Evolutionary conservation across 2,797 vertebrate genomes (phyloP).

Genomic region (Morelia viridis): DNA sequence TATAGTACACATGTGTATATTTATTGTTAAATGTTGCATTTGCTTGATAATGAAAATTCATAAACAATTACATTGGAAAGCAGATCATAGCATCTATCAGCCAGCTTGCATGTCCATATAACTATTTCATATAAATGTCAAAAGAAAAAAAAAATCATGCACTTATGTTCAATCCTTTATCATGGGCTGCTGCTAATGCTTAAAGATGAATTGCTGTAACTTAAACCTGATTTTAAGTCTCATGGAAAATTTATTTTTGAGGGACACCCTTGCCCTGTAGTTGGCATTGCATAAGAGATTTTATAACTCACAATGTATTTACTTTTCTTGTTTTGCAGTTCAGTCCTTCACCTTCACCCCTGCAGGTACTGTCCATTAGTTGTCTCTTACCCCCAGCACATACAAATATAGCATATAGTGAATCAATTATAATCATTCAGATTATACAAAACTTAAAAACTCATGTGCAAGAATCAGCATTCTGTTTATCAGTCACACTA

Average conservation of each 20-base stretch:
- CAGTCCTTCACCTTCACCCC: slow-evolving; percentile 92
- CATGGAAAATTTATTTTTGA: slow-evolving; percentile 38
- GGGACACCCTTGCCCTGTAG: slow-evolving; percentile 29
- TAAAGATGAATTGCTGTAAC: slow-evolving; percentile 51
- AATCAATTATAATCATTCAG: slow-evolving; percentile 48
- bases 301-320: slow-evolving; percentile 86
- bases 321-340: slow-evolving; percentile 92
- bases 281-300: slow-evolving; percentile 56
- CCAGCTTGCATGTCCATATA: slow-evolving; percentile 24
- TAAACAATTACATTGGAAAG: slow-evolving; percentile 46
- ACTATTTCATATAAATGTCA: slow-evolving; percentile 6
- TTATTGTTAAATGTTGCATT: slow-evolving; percentile 43
- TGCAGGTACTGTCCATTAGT: slow-evolving; percentile 91
- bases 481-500: slow-evolving; percentile 34
- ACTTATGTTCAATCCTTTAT: slow-evolving; percentile 30
- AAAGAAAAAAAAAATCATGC: slow-evolving; percentile 33
- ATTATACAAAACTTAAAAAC: slow-evolving; percentile 40
- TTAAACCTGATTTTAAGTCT: slow-evolving; percentile 40
- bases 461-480: slow-evolving; percentile 24
- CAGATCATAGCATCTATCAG: slow-evolving; percentile 44
- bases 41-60: slow-evolving; percentile 37
- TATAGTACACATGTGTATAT: slow-evolving; percentile 13
- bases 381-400: slow-evolving; percentile 70
- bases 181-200: slow-evolving; percentile 63
- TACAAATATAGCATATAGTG: slow-evolving; percentile 14